phyloP scores from a whole-genome alignment of 2,797 vertebrate species.

The Bradypodion pumilum region DNA sequence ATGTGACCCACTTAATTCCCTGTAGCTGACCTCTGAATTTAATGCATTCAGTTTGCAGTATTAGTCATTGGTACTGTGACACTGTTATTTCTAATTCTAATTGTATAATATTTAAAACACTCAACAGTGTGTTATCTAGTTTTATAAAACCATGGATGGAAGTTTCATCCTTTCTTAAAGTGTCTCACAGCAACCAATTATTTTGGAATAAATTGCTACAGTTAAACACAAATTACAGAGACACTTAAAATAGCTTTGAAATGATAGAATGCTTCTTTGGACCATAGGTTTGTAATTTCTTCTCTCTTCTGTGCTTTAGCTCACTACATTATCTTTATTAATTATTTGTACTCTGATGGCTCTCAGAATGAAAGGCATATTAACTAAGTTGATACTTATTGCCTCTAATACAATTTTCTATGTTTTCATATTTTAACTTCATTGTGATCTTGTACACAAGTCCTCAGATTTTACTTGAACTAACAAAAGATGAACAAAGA shows the following conservation, averaged over 20 bases:
- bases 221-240: conserved; percentile 19
- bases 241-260: conserved; percentile 26
- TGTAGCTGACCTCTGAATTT: conserved; percentile 41
- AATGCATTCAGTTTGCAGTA: conserved; percentile 40
- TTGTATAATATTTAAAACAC: conserved; percentile 21
- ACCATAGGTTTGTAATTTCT: conserved; percentile 16
- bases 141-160: not conserved
- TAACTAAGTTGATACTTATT: not conserved
- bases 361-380: not conserved
- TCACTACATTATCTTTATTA: conserved; percentile 6
- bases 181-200: conserved; percentile 26
- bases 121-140: not conserved
- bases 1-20: conserved; percentile 42
- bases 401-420: not conserved
- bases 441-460: not conserved
- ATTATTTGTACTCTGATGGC: conserved; percentile 17
- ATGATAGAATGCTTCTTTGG: not conserved
- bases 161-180: conserved; percentile 10
- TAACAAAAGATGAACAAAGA: not conserved
- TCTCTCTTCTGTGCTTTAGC: conserved; percentile 13
- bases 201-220: conserved; percentile 40
- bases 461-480: conserved; percentile 11
- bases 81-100: conserved; percentile 31
- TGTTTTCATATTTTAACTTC: not conserved
- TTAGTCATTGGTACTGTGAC: conserved; percentile 18